A percentile compares a stretch with the other conserved stretches of the same genome.
Evolutionary conservation across 2,888 invertebrate species (phyloP).

Genomic region (Drosophila helvetica): DNA sequence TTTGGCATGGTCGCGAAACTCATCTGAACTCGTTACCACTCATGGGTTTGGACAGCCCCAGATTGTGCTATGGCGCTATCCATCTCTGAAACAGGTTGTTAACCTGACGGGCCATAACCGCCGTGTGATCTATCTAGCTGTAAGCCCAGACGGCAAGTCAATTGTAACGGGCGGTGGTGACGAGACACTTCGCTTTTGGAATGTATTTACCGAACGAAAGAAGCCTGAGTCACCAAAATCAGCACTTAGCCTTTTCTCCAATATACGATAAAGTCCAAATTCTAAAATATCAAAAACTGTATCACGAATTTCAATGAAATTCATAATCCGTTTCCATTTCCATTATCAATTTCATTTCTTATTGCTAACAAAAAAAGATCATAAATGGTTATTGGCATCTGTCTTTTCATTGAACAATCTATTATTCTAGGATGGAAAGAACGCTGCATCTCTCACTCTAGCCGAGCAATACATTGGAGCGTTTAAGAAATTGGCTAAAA

Average conservation of each 20-base stretch:
- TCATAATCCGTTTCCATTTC: too few species aligned
- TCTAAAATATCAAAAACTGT: neutral
- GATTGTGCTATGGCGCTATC: conserved; percentile 99
- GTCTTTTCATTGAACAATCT: neutral
- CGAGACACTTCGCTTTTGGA: conserved; percentile 98
- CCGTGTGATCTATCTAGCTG: conserved; percentile 95
- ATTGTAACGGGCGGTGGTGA: conserved; percentile 99
- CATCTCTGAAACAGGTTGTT: conserved; percentile 96
- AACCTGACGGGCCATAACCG: conserved; percentile 98
- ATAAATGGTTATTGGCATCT: neutral
- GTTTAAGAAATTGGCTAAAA: conserved; percentile 96
- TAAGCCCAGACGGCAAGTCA: conserved; percentile 98
- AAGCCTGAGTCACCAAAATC: conserved; percentile 96
- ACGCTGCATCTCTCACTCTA: conserved; percentile 95
- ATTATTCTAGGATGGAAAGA: conserved; percentile 88
- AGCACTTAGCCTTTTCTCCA: conserved; percentile 94
- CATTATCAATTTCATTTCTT: neutral
- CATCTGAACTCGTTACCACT: conserved; percentile 97
- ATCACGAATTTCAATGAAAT: neutral
- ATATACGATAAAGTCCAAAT: conserved; percentile 87
- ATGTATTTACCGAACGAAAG: conserved; percentile 98
- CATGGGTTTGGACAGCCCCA: conserved; percentile 99
- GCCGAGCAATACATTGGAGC: conserved; percentile 98
- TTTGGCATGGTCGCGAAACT: conserved; percentile 98
- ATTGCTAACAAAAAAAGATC: neutral